Conservation (phyloP, 2,797 vertebrate genomes). For the Stomatorhinus walkeri region DNA sequence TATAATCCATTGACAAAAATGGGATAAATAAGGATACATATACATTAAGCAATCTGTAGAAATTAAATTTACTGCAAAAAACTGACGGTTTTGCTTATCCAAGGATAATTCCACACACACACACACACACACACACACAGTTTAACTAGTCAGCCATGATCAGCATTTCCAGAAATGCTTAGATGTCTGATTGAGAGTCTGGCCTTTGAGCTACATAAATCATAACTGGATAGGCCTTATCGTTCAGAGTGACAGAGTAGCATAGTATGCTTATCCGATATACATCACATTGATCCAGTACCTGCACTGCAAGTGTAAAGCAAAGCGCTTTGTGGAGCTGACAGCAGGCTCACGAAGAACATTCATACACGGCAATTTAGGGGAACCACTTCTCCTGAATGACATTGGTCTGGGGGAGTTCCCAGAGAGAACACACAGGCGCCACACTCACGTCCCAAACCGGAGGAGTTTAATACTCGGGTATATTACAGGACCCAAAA, state of each 20-base stretch:
- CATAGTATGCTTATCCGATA: neutral
- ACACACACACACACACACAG: neutral
- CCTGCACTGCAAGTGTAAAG: neutral
- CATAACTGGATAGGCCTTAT: neutral
- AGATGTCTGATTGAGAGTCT: neutral
- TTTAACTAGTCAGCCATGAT: neutral
- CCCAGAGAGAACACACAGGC: neutral
- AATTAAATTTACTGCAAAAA: neutral
- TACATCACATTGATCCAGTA: neutral
- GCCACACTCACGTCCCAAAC: neutral
- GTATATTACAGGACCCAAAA: neutral
- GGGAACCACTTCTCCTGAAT: neutral
- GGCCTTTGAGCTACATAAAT: neutral
- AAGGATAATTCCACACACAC: neutral
- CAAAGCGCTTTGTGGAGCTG: neutral
- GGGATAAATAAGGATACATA: neutral
- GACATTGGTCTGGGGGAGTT: neutral
- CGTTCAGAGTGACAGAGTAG: neutral
- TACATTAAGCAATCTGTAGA: neutral
- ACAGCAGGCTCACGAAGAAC: neutral
- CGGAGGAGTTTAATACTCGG: neutral
- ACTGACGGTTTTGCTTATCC: neutral
- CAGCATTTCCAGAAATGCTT: conserved; percentile 4
- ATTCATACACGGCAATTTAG: neutral
- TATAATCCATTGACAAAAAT: neutral